Evolutionary conservation across 2,113 vertebrate species (phyloP).

Genomic region (Oreochromis aureus): DNA sequence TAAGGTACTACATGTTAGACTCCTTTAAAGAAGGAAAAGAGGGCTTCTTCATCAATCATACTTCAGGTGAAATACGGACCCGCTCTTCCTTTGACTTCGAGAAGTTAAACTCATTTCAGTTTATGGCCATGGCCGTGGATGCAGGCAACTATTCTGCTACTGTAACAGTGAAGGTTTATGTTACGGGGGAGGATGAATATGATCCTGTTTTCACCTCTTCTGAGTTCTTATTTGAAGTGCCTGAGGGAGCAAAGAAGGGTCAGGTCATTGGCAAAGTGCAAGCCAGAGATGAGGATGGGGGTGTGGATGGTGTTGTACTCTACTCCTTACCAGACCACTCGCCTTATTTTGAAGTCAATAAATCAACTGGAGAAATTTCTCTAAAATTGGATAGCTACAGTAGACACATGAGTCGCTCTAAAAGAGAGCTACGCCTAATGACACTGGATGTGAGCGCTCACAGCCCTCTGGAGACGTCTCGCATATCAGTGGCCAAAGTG

Average conservation of each 20-base stretch:
- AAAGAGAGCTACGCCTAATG: slow-evolving; percentile 83
- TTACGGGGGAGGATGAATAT: slow-evolving; percentile 93
- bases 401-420: slow-evolving; percentile 71
- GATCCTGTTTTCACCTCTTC: slow-evolving; percentile 86
- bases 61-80: slow-evolving; percentile 82
- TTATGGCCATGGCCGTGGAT: slow-evolving; percentile 83
- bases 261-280: slow-evolving; percentile 85
- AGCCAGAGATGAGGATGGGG: slow-evolving; percentile 92
- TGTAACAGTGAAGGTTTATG: slow-evolving; percentile 84
- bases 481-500: slow-evolving; percentile 75
- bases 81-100: slow-evolving; percentile 86
- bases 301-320: slow-evolving; percentile 86
- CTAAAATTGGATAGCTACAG: slow-evolving; percentile 84
- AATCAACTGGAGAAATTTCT: slow-evolving; percentile 83
- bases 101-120: slow-evolving; percentile 79
- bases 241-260: slow-evolving; percentile 84
- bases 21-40: slow-evolving; percentile 61
- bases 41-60: slow-evolving; percentile 79
- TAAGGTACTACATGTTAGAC: slow-evolving; percentile 78
- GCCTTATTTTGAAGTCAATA: slow-evolving; percentile 88
- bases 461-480: slow-evolving; percentile 84
- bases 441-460: slow-evolving; percentile 85
- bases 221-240: slow-evolving; percentile 84
- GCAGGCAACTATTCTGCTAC: slow-evolving; percentile 89
- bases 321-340: slow-evolving; percentile 82